phyloP scores from a whole-genome alignment of 2,113 vertebrate genomes.

The Uria lomvia region DNA sequence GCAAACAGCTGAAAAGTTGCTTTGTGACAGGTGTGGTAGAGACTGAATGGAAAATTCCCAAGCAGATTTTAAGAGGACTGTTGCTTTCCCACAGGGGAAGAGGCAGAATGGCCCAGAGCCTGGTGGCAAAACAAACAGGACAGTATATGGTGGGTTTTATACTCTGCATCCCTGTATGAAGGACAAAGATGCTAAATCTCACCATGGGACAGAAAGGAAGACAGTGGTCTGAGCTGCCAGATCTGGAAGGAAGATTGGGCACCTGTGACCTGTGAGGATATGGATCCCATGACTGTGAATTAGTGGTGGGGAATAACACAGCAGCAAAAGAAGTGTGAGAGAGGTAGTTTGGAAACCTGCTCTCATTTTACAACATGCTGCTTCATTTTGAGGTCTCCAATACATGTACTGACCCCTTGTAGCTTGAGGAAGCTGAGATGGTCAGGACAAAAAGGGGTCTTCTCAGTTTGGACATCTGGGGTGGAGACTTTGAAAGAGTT shows the following conservation, averaged over 20 bases:
- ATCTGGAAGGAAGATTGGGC: background rate
- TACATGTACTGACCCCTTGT: background rate
- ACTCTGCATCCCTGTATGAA: background rate
- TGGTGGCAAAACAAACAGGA: background rate
- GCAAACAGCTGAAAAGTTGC: background rate
- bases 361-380: background rate
- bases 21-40: background rate
- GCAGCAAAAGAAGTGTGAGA: background rate
- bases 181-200: background rate
- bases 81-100: background rate
- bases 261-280: background rate
- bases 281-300: background rate
- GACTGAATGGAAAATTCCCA: background rate
- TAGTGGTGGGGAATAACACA: no score
- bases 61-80: background rate
- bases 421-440: background rate
- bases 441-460: background rate
- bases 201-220: background rate
- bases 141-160: rapidly evolving
- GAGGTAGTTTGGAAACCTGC: background rate
- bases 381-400: background rate
- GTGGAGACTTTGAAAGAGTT: background rate
- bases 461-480: background rate
- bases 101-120: background rate
- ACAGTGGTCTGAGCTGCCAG: background rate